A percentile compares a stretch with the other conserved stretches of the same genome.
phyloP scores from a whole-genome alignment of 1,140 invertebrate genomes.

The silkworm (Bombyx mori) region DNA sequence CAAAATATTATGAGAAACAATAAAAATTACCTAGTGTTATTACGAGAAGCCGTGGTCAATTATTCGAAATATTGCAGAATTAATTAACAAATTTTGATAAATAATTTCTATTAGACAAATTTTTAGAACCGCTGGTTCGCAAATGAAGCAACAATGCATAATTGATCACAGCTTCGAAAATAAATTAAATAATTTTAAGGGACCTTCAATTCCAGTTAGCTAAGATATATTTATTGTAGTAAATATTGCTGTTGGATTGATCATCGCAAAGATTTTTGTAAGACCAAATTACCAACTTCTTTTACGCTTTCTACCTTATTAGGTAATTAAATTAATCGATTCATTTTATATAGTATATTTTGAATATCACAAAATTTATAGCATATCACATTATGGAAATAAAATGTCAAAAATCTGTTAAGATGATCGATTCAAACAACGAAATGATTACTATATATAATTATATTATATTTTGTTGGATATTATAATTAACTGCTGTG shows the following conservation, averaged over 20 bases:
- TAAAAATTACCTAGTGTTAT: conserved; percentile 58
- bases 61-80: conserved; percentile 27
- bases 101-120: conserved; percentile 6
- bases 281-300: conserved; percentile 66
- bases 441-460: conserved; percentile 51
- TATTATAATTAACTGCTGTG: conserved; percentile 62
- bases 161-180: conserved; percentile 59
- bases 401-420: conserved; percentile 43
- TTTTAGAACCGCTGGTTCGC: conserved; percentile 2
- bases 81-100: conserved; percentile 4
- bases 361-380: conserved; percentile 65
- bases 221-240: conserved; percentile 69
- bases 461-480: conserved; percentile 51
- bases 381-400: conserved; percentile 56
- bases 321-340: conserved; percentile 46
- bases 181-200: conserved; percentile 69
- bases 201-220: conserved; percentile 71
- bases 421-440: conserved; percentile 51
- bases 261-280: conserved; percentile 52
- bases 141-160: conserved; percentile 22
- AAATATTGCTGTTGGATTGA: conserved; percentile 58
- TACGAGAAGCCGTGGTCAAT: conserved; percentile 56
- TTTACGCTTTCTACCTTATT: conserved; percentile 52
- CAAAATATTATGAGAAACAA: conserved; percentile 60
- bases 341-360: conserved; percentile 52